phyloP scores from a whole-genome alignment of 2,797 vertebrate genomes.

The Antennarius maculatus region DNA sequence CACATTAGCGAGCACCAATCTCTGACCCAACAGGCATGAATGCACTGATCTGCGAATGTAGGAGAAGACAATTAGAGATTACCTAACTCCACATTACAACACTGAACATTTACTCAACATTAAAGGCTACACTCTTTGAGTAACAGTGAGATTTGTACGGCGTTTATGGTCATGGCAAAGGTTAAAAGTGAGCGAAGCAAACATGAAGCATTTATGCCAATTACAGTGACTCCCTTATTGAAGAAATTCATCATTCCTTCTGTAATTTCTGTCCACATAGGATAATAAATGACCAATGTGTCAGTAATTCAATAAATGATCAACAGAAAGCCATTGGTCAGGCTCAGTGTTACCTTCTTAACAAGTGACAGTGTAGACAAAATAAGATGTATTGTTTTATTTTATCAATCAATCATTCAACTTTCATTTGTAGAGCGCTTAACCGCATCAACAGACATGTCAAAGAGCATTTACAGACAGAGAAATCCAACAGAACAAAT shows the following conservation, averaged over 20 bases:
- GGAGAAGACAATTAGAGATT: background rate
- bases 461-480: too few relatives aligned
- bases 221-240: constrained; percentile 73
- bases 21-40: background rate
- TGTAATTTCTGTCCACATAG: constrained; percentile 66
- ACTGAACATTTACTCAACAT: too few relatives aligned
- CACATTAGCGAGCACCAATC: constrained; percentile 5
- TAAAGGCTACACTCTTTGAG: constrained; percentile 7
- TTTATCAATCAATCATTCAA: constrained; percentile 1
- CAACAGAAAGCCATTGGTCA: constrained; percentile 54
- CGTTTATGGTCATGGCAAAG: constrained; percentile 39
- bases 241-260: constrained; percentile 70
- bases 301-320: constrained; percentile 70
- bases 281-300: constrained; percentile 51
- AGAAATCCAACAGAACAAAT: too few relatives aligned
- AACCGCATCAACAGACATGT: background rate
- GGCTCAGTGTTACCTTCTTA: constrained; percentile 35
- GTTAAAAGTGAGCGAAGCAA: constrained; percentile 40
- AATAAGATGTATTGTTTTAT: constrained; percentile 32
- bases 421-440: too few relatives aligned
- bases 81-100: background rate
- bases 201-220: constrained; percentile 56
- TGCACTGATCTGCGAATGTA: background rate
- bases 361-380: constrained; percentile 29
- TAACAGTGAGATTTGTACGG: constrained; percentile 35